These are phyloP conservation scores for Cerastis rubricosa DNA, from an alignment of 2,888 invertebrate species.

Conservation along the genomic window DNA sequence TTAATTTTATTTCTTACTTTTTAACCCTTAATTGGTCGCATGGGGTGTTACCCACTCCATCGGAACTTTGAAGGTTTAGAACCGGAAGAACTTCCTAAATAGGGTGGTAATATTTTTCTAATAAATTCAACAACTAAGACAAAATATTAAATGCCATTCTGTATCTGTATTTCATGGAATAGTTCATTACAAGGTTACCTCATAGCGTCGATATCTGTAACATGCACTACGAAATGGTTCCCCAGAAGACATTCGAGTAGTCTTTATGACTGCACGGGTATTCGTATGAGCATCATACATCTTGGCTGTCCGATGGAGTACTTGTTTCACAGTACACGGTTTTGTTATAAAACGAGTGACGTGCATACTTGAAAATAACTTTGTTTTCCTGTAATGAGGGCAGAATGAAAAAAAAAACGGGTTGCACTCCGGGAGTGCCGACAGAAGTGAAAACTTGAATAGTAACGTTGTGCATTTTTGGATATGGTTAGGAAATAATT, in stretches of 20 bases:
- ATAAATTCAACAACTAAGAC: not conserved
- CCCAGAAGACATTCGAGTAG: constrained; percentile 37
- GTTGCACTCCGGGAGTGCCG: no score
- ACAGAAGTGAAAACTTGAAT: no score
- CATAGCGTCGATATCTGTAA: constrained; percentile 12
- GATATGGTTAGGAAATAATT: no score
- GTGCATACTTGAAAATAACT: not conserved
- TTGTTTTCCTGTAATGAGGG: not conserved
- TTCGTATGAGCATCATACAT: constrained; percentile 9
- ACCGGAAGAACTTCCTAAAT: no score
- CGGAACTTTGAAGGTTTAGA: no score
- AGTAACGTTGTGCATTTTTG: no score
- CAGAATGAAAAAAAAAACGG: no score
- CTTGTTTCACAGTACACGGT: not conserved
- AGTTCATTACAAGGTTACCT: not conserved
- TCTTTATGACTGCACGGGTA: constrained; percentile 31
- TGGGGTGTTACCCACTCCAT: no score
- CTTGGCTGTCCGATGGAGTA: not conserved
- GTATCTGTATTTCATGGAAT: constrained; percentile 15
- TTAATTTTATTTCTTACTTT: no score
- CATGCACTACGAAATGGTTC: constrained; percentile 12
- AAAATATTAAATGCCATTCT: not conserved
- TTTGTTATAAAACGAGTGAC: not conserved
- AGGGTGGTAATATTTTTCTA: not conserved
- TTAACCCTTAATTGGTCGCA: no score